Evolutionary conservation across 2,888 invertebrate genomes (phyloP).

Genomic region (Salpingus planirostris): DNA sequence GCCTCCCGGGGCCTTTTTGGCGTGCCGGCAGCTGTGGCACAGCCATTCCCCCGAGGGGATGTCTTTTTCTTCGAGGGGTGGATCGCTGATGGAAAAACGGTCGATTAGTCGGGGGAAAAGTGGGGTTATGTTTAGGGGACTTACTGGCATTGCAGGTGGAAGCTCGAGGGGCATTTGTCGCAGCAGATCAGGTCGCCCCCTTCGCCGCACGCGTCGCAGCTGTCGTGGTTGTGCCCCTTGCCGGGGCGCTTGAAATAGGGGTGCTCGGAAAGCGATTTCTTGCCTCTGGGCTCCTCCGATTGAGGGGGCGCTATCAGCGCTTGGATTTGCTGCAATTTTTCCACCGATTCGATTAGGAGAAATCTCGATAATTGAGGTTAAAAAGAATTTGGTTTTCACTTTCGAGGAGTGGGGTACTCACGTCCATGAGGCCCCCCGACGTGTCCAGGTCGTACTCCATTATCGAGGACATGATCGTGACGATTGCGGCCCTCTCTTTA

Average conservation of each 20-base stretch:
- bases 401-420: conserved; percentile 49
- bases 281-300: conserved; percentile 56
- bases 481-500: no score
- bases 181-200: conserved; percentile 94
- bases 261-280: conserved; percentile 52
- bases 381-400: no score
- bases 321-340: conserved; percentile 71
- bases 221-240: conserved; percentile 86
- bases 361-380: no score
- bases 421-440: conserved; percentile 80
- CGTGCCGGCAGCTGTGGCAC: conserved; percentile 70
- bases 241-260: conserved; percentile 79
- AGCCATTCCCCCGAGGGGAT: conserved; percentile 89
- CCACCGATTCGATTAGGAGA: no score
- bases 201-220: conserved; percentile 90
- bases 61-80: conserved; percentile 81
- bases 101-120: no score
- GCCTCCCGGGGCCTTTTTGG: conserved; percentile 24
- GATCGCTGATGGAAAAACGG: no score
- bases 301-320: conserved; percentile 81
- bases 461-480: not conserved
- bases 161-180: conserved; percentile 91
- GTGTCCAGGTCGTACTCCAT: conserved; percentile 69
- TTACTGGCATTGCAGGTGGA: conserved; percentile 94
- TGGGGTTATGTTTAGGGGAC: conserved; percentile 28